Percentiles rank a stretch among this genome's conserved stretches.
Evolutionary conservation across 2,797 vertebrate species (phyloP).

Genomic region (Macrochelys suwanniensis): DNA sequence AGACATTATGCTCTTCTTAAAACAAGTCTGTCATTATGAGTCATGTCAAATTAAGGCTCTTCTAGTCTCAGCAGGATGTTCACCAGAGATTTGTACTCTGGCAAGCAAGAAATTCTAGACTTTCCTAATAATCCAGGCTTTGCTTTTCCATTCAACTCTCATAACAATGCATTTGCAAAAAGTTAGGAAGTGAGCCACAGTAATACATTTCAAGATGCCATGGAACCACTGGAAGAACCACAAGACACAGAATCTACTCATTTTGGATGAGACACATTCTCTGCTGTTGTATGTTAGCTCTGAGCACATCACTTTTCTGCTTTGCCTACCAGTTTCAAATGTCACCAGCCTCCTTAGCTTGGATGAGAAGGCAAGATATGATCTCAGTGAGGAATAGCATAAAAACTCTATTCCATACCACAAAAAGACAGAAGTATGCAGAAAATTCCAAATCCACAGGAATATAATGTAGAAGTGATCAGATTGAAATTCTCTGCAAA

Average conservation of each 20-base stretch:
- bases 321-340: background rate
- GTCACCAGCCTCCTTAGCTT: background rate
- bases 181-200: background rate
- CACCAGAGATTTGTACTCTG: background rate
- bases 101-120: background rate
- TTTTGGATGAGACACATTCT: background rate
- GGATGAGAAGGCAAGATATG: background rate
- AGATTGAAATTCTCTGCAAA: background rate
- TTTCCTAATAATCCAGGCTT: background rate
- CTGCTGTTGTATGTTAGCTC: background rate
- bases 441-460: background rate
- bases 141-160: background rate
- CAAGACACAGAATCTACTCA: background rate
- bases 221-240: background rate
- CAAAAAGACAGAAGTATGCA: background rate
- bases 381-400: background rate
- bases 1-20: background rate
- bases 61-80: background rate
- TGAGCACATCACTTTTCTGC: background rate
- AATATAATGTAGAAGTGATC: background rate
- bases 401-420: background rate
- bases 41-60: background rate
- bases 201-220: background rate
- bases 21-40: background rate
- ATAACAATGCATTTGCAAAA: background rate